Conservation (phyloP, 2,113 vertebrate species). For the Onychostruthus taczanowskii region DNA sequence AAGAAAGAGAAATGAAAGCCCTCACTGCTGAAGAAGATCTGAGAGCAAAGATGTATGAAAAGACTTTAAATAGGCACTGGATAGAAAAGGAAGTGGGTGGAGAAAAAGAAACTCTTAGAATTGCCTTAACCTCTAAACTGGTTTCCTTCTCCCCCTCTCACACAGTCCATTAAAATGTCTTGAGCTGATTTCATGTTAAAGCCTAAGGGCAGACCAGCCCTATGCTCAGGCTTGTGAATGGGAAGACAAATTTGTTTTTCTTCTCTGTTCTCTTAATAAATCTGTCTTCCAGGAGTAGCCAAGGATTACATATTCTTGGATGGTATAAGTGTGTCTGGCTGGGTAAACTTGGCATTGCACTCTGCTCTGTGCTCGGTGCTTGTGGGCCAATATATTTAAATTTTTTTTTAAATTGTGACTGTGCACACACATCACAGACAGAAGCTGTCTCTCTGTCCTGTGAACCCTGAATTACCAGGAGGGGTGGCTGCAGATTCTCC, state of each 20-base stretch:
- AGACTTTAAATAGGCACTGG: neutral
- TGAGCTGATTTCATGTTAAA: neutral
- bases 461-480: neutral
- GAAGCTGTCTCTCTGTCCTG: neutral
- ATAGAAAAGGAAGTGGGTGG: conserved; percentile 5
- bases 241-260: neutral
- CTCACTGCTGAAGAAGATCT: neutral
- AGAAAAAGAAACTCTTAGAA: neutral
- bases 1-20: neutral
- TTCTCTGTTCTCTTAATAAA: neutral
- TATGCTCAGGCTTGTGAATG: neutral
- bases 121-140: neutral
- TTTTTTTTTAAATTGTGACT: neutral
- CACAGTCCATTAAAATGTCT: neutral
- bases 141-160: neutral
- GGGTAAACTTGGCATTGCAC: neutral
- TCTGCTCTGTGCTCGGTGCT: neutral
- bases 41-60: neutral
- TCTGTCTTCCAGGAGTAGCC: neutral
- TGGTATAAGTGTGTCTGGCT: neutral
- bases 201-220: neutral
- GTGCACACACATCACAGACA: too few relatives aligned
- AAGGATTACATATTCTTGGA: neutral
- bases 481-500: neutral
- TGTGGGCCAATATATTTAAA: neutral